phyloP scores from a whole-genome alignment of 2,888 invertebrate genomes.

The Orthosia gothica region DNA sequence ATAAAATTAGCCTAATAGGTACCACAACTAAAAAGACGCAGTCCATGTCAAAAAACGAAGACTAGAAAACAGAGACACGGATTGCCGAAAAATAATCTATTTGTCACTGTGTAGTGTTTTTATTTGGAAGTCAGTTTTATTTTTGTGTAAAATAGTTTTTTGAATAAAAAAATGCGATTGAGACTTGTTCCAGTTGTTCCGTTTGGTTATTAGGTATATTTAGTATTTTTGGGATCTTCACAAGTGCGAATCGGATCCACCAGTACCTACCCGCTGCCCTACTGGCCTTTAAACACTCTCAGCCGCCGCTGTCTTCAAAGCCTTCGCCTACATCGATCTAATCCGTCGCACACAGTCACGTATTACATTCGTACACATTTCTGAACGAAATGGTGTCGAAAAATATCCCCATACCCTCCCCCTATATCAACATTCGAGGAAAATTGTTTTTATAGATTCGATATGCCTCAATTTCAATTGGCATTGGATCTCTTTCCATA shows the following conservation, averaged over 20 bases:
- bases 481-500: slow-evolving; percentile 83
- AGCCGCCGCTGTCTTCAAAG: slow-evolving; percentile 56
- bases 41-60: no score
- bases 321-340: slow-evolving; percentile 72
- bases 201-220: no score
- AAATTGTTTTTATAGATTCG: slow-evolving; percentile 90
- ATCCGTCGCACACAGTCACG: slow-evolving; percentile 84
- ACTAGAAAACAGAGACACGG: no score
- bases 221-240: no score
- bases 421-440: slow-evolving; percentile 84
- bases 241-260: not conserved
- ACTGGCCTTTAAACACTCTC: slow-evolving; percentile 28
- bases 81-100: no score
- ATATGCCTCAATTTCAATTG: slow-evolving; percentile 89
- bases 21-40: no score
- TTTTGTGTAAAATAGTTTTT: no score
- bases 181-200: no score
- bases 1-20: no score
- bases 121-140: no score
- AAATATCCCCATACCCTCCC: slow-evolving; percentile 76
- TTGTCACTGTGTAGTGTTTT: no score
- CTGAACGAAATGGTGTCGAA: slow-evolving; percentile 83
- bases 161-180: no score
- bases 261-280: not conserved
- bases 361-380: slow-evolving; percentile 82